Base-by-base conservation (phyloP, 2,888 invertebrate genomes). In the Dolichomitus sp. region DNA sequence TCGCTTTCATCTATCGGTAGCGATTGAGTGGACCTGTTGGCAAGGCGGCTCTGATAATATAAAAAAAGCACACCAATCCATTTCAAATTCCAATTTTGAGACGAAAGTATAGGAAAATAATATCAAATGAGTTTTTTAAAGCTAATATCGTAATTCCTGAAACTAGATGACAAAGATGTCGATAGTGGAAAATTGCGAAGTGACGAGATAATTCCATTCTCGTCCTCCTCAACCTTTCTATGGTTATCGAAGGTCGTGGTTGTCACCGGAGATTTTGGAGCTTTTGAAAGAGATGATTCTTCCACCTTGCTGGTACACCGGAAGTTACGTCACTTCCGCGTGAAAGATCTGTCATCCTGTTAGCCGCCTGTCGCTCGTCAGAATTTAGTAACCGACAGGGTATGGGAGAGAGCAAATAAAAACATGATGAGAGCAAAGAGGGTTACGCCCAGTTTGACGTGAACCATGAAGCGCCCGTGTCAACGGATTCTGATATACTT, bases 321-420 rank as follows among this genome's bases (percentile, higher is more conserved):
- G 59, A 59, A 70, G 70, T 19, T 27, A 37, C 40, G 57, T 45
- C 57, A 59, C 57, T 57, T 57, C 27, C 37, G 42, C 19, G 23
- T 30, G 72, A 59, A 72, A 72, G 59, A 72, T 72, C 59, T 72
- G 72, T 72, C 57, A 59, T 59, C 30, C 70, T 17, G 30, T 57
- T 52, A 54, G 40, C 4, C 42, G 72, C 59, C 42, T 45, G 72
- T 57, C 69, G 40, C 57, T 70, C 57, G 45, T 57, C 45, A 52
- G 50, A 68, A 50, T 68, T 50, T 12, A n/a, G 42, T 7, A 7
- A 42, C 42, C 33, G 19, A 48, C 65, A 40, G 42, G 65, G n/a
- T 42, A 40, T n/a, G 54, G 69, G 63, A n/a, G 54, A 37, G 61
- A 33, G 57, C 27, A 5, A 70, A 50, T 68, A 68, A 23, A 69